Base-by-base conservation (phyloP, 2,113 vertebrate genomes). In the Trochalopteron elliotii region DNA sequence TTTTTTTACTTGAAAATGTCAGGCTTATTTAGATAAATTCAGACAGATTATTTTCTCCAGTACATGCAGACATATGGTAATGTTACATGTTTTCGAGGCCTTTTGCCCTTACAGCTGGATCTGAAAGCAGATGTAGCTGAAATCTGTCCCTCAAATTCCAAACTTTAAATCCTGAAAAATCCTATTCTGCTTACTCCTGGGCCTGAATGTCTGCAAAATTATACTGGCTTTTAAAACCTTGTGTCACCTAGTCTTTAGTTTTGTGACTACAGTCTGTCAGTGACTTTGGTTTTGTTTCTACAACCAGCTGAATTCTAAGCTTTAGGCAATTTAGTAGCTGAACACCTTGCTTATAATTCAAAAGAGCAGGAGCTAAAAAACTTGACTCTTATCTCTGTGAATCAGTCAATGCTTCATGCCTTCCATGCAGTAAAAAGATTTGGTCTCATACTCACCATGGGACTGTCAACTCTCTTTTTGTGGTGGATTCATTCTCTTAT, bases 51-150 rank as follows among this genome's bases (percentile, higher is more conserved):
- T 75, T 63, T 82, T 49, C 25, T 92, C 12, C 20, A 25, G 8
- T 59, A 45, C 7, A 33, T 40, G 53, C 2, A 1, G 5, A 24
- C 5, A n/a, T n/a, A 35, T 1, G 0, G 7, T 75, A 88, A 11
- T 24, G n/a, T 52, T 72, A 11, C 0, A 6, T 23, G 4, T 40
- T 82, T 82, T 88, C 30, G 74, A 82, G 56, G 18, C 16, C 25
- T 20, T 83, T 88, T 79, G 12, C 35, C 39, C 21, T 68, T 75
- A n/a, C 3, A 10, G 9, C 7, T 79, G 28, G 12, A 61, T 50
- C 7, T 76, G 25, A 64, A 89, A 72, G 31, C 19, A 87, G 24
- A 52, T 72, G 37, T 83, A 81, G 24, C 19, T 87, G 69, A 83
- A 91, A 57, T 61, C 40, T 57, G 11, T 49, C 57, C 19, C 64